Conservation (phyloP, 92 coral and sea anemone genomes). For the Zoanthus solanderi region DNA sequence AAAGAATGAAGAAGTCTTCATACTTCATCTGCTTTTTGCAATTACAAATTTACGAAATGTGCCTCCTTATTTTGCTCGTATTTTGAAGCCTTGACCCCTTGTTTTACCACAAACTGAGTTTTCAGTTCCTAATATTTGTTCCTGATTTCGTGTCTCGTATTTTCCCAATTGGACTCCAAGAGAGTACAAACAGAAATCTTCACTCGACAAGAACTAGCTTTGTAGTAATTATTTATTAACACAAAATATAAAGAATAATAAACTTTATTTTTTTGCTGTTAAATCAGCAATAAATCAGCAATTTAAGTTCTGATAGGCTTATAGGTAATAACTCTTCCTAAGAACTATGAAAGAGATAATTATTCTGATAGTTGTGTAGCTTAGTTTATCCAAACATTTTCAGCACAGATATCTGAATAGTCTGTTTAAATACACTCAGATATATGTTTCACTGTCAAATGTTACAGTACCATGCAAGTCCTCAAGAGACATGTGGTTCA, state of each 20-base stretch:
- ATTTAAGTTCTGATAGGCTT: too few species aligned
- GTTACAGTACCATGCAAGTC: too few species aligned
- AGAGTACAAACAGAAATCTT: not conserved
- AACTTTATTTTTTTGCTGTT: not conserved
- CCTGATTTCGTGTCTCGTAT: not conserved
- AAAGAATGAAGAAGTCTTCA: not conserved
- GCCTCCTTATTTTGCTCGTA: not conserved
- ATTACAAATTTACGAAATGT: conserved; percentile 1
- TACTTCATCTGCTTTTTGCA: not conserved
- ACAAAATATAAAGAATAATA: not conserved
- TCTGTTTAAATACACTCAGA: too few species aligned
- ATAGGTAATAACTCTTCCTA: too few species aligned
- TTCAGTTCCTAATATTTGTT: not conserved
- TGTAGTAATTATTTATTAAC: not conserved
- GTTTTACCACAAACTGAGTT: not conserved
- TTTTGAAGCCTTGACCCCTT: not conserved
- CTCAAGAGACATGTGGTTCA: too few species aligned
- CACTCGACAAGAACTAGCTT: not conserved
- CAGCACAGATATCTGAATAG: too few species aligned
- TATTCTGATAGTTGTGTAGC: too few species aligned
- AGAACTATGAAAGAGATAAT: too few species aligned
- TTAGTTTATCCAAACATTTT: too few species aligned
- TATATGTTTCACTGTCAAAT: too few species aligned
- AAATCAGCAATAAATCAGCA: too few species aligned
- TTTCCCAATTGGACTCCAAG: not conserved